Conservation (phyloP, 2,797 vertebrate species). For the Diplodus sargus region DNA sequence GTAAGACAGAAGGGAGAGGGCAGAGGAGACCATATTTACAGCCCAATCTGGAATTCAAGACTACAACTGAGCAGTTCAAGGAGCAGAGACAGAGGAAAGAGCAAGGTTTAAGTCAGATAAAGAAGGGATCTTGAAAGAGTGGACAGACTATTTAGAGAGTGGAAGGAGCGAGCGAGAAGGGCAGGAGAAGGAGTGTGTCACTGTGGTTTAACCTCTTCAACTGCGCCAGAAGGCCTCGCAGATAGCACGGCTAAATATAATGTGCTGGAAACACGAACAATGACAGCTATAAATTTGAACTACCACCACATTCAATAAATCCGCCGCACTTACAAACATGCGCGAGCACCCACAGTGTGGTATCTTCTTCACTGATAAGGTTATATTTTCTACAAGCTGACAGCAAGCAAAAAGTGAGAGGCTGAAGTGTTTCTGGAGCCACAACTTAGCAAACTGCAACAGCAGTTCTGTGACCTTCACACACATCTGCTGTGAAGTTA, state of each 20-base stretch:
- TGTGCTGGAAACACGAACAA: conserved; percentile 60
- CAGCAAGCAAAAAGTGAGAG: conserved; percentile 38
- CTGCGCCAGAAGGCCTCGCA: conserved; percentile 50
- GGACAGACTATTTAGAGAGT: conserved; percentile 48
- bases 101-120: conserved; percentile 47
- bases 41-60: conserved; percentile 39
- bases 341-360: conserved; percentile 10
- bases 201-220: conserved; percentile 69
- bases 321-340: not conserved
- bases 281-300: conserved; percentile 70
- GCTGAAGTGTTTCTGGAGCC: conserved; percentile 16
- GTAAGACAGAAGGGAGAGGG: conserved; percentile 27
- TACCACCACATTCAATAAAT: conserved; percentile 14
- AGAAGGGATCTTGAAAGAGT: conserved; percentile 40
- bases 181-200: conserved; percentile 47
- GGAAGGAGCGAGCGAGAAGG: conserved; percentile 29
- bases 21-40: conserved; percentile 20
- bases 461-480: conserved; percentile 24
- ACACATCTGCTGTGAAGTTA: not conserved
- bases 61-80: conserved; percentile 19
- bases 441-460: not conserved
- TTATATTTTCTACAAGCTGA: conserved; percentile 44
- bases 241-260: conserved; percentile 80
- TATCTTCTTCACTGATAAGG: conserved; percentile 53
- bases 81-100: conserved; percentile 35